Conservation (phyloP, 2,888 invertebrate species). For the Drosophila phalerata region DNA sequence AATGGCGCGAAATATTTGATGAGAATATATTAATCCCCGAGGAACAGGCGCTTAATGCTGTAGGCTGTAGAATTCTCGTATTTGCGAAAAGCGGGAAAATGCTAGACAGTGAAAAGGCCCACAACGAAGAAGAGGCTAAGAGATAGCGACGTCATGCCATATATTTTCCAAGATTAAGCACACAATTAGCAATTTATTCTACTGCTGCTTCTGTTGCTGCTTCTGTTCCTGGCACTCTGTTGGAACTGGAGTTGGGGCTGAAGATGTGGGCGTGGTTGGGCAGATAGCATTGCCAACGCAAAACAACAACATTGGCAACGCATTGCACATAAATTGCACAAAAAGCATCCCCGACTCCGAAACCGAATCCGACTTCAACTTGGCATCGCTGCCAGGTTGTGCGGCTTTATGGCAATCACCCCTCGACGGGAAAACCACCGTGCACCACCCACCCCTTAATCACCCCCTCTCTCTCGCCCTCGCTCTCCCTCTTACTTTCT, state of each 20-base stretch:
- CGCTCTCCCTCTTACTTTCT: slow-evolving; percentile 11
- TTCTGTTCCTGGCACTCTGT: slow-evolving; percentile 24
- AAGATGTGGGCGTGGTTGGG: slow-evolving; percentile 53
- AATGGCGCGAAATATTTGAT: slow-evolving; percentile 81
- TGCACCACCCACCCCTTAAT: slow-evolving; percentile 11
- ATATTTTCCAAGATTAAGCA: slow-evolving; percentile 78
- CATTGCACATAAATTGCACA: slow-evolving; percentile 77
- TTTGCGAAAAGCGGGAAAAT: slow-evolving; percentile 57
- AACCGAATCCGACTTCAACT: slow-evolving; percentile 3
- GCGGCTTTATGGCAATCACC: slow-evolving; percentile 35
- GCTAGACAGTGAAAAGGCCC: slow-evolving; percentile 16
- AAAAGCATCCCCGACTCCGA: slow-evolving; percentile 60
- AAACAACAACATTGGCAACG: slow-evolving; percentile 71
- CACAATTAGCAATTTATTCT: slow-evolving; percentile 77
- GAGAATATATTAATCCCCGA: slow-evolving; percentile 80
- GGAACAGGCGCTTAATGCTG: slow-evolving; percentile 46
- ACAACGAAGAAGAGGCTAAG: slow-evolving; percentile 10
- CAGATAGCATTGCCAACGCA: slow-evolving; percentile 39
- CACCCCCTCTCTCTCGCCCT: background rate
- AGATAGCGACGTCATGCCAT: slow-evolving; percentile 60
- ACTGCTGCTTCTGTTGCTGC: no score
- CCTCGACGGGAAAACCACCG: slow-evolving; percentile 14
- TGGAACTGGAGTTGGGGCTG: slow-evolving; percentile 8
- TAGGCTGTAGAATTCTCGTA: slow-evolving; percentile 41
- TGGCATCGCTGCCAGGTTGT: slow-evolving; percentile 33